These are phyloP conservation scores for Montipora efflorescens DNA, from an alignment of 64 coral and sea anemone species.

Conservation along the genomic window DNA sequence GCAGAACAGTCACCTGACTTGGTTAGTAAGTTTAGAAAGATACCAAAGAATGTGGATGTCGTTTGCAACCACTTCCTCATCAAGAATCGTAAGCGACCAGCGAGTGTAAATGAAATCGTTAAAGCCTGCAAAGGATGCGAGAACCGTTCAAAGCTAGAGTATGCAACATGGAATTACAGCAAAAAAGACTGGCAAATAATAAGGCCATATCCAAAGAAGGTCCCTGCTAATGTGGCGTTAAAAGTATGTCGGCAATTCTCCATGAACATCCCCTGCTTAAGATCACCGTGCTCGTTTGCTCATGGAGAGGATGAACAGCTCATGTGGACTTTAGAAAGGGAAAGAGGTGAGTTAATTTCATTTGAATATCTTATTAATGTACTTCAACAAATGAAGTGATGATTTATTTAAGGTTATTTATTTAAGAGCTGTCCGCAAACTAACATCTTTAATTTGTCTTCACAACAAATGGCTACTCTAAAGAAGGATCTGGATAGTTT, in stretches of 20 bases:
- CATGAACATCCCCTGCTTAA: slow-evolving; percentile 6
- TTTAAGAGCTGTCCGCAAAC: too few species aligned
- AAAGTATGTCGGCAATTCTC: slow-evolving; percentile 34
- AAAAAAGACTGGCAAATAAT: neutral
- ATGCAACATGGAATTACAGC: slow-evolving; percentile 22
- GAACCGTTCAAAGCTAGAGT: slow-evolving; percentile 10
- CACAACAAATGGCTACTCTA: too few species aligned
- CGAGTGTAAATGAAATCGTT: neutral
- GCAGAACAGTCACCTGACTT: neutral
- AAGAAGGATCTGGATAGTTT: too few species aligned
- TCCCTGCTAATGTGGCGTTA: neutral
- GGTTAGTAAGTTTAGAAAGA: neutral
- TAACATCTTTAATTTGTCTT: too few species aligned
- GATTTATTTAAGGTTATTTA: too few species aligned
- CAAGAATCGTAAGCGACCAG: neutral
- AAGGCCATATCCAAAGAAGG: slow-evolving; percentile 4
- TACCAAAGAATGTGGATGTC: neutral
- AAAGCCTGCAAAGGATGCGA: slow-evolving; percentile 39
- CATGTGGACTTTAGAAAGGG: slow-evolving; percentile 69
- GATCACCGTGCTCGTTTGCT: slow-evolving; percentile 69
- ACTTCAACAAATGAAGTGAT: too few species aligned
- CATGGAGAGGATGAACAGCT: slow-evolving; percentile 55
- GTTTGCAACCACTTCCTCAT: slow-evolving; percentile 24
- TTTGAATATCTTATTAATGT: neutral
- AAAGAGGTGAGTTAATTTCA: slow-evolving; percentile 27